Percentiles rank a stretch among this genome's conserved stretches.
phyloP scores from a whole-genome alignment of 2,888 invertebrate genomes.

The Sinhomidia bicolor region DNA sequence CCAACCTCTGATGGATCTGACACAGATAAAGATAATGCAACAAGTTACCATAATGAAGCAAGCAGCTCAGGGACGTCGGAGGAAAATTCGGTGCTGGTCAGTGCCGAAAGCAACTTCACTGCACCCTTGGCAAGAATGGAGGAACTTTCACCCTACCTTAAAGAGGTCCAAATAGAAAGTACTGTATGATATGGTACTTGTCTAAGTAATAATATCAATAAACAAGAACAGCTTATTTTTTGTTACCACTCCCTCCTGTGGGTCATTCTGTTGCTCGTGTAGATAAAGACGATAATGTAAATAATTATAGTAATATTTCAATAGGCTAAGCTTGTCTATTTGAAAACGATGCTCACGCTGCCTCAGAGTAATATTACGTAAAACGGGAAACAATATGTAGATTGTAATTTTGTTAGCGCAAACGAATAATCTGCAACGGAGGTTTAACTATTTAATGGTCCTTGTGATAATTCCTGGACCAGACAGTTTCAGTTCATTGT shows the following conservation, averaged over 20 bases:
- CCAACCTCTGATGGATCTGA: conserved; percentile 44
- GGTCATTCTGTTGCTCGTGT: conserved; percentile 51
- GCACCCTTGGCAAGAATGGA: conserved; percentile 79
- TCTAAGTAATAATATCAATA: conserved; percentile 45
- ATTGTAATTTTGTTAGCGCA: conserved; percentile 51
- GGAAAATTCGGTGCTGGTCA: conserved; percentile 45
- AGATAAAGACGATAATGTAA: conserved; percentile 41
- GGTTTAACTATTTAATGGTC: conserved; percentile 55
- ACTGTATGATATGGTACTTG: conserved; percentile 75
- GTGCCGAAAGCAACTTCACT: conserved; percentile 60
- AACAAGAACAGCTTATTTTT: conserved; percentile 61
- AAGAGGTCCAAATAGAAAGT: conserved; percentile 80
- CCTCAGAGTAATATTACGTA: conserved; percentile 63
- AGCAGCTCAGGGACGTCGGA: conserved; percentile 12
- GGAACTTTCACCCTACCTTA: conserved; percentile 74
- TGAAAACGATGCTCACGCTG: conserved; percentile 71
- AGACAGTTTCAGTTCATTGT: conserved; percentile 65
- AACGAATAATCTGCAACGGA: conserved; percentile 26
- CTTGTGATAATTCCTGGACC: conserved; percentile 72
- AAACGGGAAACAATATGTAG: conserved; percentile 66
- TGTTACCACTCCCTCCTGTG: conserved; percentile 65
- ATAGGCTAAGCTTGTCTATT: conserved; percentile 65
- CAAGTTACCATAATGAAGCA: conserved; percentile 47
- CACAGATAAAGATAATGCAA: conserved; percentile 24
- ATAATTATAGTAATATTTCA: not conserved